A percentile compares a stretch with the other conserved stretches of the same genome.
These are phyloP conservation scores for Rhea americana DNA, from an alignment of 2,113 vertebrate genomes.

Conservation along the genomic window DNA sequence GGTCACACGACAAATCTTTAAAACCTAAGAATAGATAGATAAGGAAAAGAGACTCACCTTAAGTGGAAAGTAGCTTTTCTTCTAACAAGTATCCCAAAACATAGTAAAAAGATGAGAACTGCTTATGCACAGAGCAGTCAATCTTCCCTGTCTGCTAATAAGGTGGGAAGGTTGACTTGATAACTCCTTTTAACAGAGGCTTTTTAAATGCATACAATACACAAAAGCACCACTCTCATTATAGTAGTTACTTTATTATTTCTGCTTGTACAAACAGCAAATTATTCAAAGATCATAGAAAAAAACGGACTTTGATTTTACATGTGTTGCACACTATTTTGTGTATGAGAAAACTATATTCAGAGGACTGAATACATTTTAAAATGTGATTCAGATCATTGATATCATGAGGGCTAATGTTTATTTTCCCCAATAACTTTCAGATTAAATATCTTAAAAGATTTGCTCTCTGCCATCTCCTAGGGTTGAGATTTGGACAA, in stretches of 20 bases:
- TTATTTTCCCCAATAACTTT: not conserved
- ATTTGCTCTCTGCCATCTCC: not conserved
- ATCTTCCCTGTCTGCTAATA: not conserved
- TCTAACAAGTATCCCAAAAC: not conserved
- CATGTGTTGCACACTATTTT: not conserved
- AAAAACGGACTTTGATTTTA: conserved; percentile 18
- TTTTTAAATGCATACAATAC: not conserved
- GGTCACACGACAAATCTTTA: not conserved
- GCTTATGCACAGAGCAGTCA: not conserved
- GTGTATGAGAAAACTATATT: conserved; percentile 1
- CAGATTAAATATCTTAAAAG: not conserved
- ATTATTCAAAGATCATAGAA: conserved; percentile 9
- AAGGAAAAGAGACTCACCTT: not conserved
- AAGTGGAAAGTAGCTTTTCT: not conserved
- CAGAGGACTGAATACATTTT: not conserved
- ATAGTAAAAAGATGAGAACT: not conserved
- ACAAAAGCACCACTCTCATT: not conserved
- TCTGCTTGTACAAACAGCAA: not conserved
- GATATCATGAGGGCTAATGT: not conserved
- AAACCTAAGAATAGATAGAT: not conserved
- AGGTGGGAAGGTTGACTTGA: not conserved
- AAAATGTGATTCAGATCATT: not conserved
- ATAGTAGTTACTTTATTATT: not conserved
- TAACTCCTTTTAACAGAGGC: not conserved
- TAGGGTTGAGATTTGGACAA: not conserved